These are phyloP conservation scores for Phyllotreta cruciferae DNA, from an alignment of 2,888 invertebrate genomes.

Conservation along the genomic window DNA sequence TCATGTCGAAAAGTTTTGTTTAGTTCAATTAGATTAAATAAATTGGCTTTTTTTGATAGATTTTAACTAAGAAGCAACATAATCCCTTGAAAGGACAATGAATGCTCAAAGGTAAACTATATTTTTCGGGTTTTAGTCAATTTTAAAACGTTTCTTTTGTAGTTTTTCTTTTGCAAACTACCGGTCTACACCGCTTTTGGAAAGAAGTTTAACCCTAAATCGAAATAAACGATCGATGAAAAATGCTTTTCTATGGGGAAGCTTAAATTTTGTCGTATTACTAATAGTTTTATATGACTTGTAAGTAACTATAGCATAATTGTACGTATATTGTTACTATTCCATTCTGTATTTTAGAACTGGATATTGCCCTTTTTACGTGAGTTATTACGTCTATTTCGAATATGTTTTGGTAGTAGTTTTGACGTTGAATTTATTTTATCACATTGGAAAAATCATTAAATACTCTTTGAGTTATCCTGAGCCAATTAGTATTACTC, in stretches of 20 bases:
- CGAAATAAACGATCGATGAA: conserved; percentile 63
- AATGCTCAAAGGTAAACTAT: too few species aligned
- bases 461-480: conserved; percentile 54
- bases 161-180: conserved; percentile 5
- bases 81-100: too few species aligned
- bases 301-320: conserved; percentile 59
- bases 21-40: too few species aligned
- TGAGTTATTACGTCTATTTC: conserved; percentile 57
- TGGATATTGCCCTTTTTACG: conserved; percentile 61
- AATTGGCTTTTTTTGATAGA: too few species aligned
- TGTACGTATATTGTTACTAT: conserved; percentile 8
- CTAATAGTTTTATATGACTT: conserved; percentile 67
- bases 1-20: too few species aligned
- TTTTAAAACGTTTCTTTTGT: not conserved
- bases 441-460: conserved; percentile 63
- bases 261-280: conserved; percentile 65
- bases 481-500: conserved; percentile 61
- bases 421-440: conserved; percentile 62
- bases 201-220: conserved; percentile 64
- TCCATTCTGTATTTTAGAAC: conserved; percentile 50
- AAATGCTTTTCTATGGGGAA: conserved; percentile 66
- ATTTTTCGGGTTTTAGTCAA: conserved; percentile 1
- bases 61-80: too few species aligned
- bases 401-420: conserved; percentile 61
- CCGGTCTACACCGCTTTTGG: conserved; percentile 60